Evolutionary conservation across 2,888 invertebrate species (phyloP), one percentile per base, ranked within the genome.

Genomic region (Meteorus colon): DNA sequence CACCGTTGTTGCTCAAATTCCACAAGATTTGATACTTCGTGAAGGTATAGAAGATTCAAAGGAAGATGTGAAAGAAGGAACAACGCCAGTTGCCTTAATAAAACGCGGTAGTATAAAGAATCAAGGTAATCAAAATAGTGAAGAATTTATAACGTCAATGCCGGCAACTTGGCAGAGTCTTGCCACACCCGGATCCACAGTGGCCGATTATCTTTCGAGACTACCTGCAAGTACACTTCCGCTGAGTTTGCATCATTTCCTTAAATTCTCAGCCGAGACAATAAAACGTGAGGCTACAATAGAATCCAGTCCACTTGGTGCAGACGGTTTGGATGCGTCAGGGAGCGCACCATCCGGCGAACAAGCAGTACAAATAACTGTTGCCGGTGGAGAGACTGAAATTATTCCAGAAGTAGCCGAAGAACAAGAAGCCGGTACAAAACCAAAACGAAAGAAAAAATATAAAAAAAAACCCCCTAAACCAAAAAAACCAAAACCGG

Each of bases 391-490:
- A 0, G 90, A 91, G 34, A 90, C 91, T 5, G 91, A 91, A 75
- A 89, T 90, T 16, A 90, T 91, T 65, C 90, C 90, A 1, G 90
- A 91, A n/a, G 86, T 89, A 0, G 86, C 86, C 0, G 87, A 88
- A 14, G 86, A 85, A 51, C 84, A 88, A 4, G 89, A 89, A 59
- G 81, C 89, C 0, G 89, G 88, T 0, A 83, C 86, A 8, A 91
- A 90, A 75, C 89, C 90, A 5, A 94, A 94, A 84, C 94, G 94
- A 87, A 95, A 95, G 91, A 94, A 95, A 90, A 95, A 94, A 84
- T 94, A 94, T 89, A 95, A 95, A 91, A 95, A 95, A 90, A 95
- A 95, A 88, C 93, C 95, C 0, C 93, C 94, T 1, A 95, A 95
- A 86, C 95, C 95, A 0, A 93, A 94, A 85, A 93, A 94, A 81